These are phyloP conservation scores for Brenthis ino DNA, from an alignment of 2,888 invertebrate genomes.

Conservation along the genomic window DNA sequence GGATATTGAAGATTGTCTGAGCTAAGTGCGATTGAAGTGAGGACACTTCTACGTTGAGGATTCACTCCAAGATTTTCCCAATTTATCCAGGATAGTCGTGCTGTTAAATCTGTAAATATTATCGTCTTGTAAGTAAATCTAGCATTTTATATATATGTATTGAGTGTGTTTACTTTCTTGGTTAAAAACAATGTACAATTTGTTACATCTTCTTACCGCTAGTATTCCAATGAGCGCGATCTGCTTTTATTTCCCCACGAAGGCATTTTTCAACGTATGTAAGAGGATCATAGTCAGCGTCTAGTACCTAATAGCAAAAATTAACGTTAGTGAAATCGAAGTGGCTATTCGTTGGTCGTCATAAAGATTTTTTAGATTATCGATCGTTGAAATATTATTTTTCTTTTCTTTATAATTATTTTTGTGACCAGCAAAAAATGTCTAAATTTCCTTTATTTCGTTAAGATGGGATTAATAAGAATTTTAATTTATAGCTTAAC, in stretches of 20 bases:
- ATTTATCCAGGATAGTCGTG: slow-evolving; percentile 98
- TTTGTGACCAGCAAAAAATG: too few species aligned
- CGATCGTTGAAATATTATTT: too few species aligned
- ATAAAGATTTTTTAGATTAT: slow-evolving; percentile 9
- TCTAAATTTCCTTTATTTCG: too few species aligned
- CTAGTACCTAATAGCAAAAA: slow-evolving; percentile 83
- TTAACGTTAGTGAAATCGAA: neutral
- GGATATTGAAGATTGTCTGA: slow-evolving; percentile 84
- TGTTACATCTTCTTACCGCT: slow-evolving; percentile 86
- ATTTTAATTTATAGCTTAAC: too few species aligned
- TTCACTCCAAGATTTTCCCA: slow-evolving; percentile 99
- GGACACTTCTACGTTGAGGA: slow-evolving; percentile 91
- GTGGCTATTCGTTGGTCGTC: neutral
- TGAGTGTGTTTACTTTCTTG: too few species aligned
- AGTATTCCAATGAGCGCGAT: slow-evolving; percentile 96
- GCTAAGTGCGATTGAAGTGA: slow-evolving; percentile 90
- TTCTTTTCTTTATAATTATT: too few species aligned
- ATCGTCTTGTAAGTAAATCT: too few species aligned
- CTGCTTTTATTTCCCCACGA: slow-evolving; percentile 93
- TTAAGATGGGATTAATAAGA: too few species aligned
- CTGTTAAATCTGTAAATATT: slow-evolving; percentile 91
- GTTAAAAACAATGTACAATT: neutral
- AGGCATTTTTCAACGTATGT: slow-evolving; percentile 97
- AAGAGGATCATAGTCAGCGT: slow-evolving; percentile 94
- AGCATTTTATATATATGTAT: too few species aligned